These are phyloP conservation scores for Lasioglossum figueresi DNA, from an alignment of 2,888 invertebrate genomes.

Conservation along the genomic window DNA sequence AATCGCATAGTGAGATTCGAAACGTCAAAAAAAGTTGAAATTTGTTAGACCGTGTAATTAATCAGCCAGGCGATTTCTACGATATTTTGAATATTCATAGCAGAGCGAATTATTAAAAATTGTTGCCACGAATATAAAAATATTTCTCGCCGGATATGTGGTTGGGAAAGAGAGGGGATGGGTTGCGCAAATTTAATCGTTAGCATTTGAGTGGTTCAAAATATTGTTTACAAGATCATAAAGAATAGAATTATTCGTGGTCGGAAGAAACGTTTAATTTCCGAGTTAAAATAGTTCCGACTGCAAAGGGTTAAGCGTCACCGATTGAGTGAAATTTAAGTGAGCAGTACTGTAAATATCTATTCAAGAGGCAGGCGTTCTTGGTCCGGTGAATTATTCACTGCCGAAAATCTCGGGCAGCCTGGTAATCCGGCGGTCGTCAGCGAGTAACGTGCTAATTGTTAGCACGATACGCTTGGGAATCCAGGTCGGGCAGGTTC, in stretches of 20 bases:
- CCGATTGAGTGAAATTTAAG: background rate
- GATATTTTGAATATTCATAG: background rate
- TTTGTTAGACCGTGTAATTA: too few species aligned
- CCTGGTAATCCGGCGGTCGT: conserved; percentile 32
- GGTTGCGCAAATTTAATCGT: background rate
- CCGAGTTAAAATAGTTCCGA: too few species aligned
- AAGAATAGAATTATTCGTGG: too few species aligned
- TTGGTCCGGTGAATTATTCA: conserved; percentile 25
- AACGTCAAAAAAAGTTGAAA: too few species aligned
- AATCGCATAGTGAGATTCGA: too few species aligned
- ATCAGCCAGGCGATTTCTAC: background rate
- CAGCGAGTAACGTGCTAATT: conserved; percentile 58
- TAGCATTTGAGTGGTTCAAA: too few species aligned
- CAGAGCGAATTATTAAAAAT: background rate
- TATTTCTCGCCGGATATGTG: background rate
- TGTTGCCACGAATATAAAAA: background rate
- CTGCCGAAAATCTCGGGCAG: background rate
- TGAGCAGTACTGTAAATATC: background rate
- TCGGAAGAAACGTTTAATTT: too few species aligned
- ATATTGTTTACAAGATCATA: too few species aligned
- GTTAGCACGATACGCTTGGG: conserved; percentile 58
- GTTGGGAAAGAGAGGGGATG: background rate
- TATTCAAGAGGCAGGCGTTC: background rate
- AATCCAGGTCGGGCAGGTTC: conserved; percentile 53
- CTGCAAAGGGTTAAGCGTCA: background rate